A percentile compares a stretch with the other conserved stretches of the same genome.
Conservation (phyloP, 1,140 invertebrate species). For the Hylaeus anthracinus region DNA sequence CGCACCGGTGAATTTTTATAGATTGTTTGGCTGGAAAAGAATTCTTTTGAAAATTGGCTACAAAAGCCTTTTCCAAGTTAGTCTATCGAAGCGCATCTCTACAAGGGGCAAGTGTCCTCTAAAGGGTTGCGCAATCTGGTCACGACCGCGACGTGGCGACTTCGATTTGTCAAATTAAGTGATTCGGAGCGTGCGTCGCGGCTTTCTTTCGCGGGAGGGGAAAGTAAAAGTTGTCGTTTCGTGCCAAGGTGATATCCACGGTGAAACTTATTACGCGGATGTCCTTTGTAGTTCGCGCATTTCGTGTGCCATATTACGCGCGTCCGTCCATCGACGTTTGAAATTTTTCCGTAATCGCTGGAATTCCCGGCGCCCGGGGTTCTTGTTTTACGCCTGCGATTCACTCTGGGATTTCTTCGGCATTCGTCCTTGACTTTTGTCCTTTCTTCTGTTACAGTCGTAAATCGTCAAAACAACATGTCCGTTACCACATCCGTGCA, state of each 20-base stretch:
- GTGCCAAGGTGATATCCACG: conserved; percentile 59
- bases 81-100: too few species aligned
- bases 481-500: conserved; percentile 73
- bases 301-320: not conserved
- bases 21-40: too few species aligned
- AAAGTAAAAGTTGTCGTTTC: conserved; percentile 63
- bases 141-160: not conserved
- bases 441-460: conserved; percentile 66
- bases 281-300: conserved; percentile 49
- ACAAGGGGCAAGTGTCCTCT: not conserved
- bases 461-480: conserved; percentile 66
- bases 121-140: conserved; percentile 27
- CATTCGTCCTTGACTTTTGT: not conserved
- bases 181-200: conserved; percentile 29
- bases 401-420: not conserved
- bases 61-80: too few species aligned
- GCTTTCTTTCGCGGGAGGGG: conserved; percentile 58
- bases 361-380: not conserved
- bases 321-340: not conserved
- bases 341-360: not conserved
- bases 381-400: not conserved
- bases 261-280: conserved; percentile 43
- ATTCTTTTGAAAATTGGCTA: too few species aligned
- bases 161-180: conserved; percentile 28
- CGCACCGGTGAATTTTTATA: too few species aligned